phyloP scores from a whole-genome alignment of 2,797 vertebrate genomes.

The Botia almorhae region DNA sequence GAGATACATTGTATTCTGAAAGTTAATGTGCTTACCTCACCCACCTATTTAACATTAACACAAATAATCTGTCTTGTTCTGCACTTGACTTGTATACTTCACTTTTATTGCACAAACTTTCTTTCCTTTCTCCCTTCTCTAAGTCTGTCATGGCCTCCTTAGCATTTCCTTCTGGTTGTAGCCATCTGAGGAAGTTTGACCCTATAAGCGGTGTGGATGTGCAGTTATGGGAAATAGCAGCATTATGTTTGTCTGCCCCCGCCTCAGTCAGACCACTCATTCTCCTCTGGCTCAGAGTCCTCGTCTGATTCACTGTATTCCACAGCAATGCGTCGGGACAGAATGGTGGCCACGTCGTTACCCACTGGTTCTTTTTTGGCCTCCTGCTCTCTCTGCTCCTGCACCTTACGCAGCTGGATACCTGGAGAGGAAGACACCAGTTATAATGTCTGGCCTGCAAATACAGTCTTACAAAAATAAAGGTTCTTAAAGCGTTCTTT shows the following conservation, averaged over 20 bases:
- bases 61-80: slow-evolving; percentile 2
- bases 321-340: slow-evolving; percentile 86
- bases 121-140: neutral
- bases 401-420: slow-evolving; percentile 87
- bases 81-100: neutral
- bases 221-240: slow-evolving; percentile 54
- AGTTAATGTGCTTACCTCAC: slow-evolving; percentile 45
- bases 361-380: slow-evolving; percentile 88
- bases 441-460: too few species aligned
- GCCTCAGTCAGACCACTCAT: slow-evolving; percentile 88
- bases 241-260: slow-evolving; percentile 17
- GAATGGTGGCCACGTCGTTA: slow-evolving; percentile 86
- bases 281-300: slow-evolving; percentile 87
- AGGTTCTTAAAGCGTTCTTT: too few species aligned
- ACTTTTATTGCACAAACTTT: slow-evolving; percentile 25
- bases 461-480: too few species aligned
- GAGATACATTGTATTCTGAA: slow-evolving; percentile 20
- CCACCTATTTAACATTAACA: neutral
- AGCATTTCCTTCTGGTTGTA: neutral
- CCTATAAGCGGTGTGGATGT: slow-evolving; percentile 41
- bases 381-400: slow-evolving; percentile 89
- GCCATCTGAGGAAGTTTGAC: slow-evolving; percentile 9
- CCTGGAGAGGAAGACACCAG: slow-evolving; percentile 63
- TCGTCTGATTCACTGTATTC: slow-evolving; percentile 91
- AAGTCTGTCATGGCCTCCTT: neutral